Percentiles rank a stretch among this genome's conserved stretches.
Conservation (phyloP, 2,888 invertebrate species). For the Smittia sp. region DNA sequence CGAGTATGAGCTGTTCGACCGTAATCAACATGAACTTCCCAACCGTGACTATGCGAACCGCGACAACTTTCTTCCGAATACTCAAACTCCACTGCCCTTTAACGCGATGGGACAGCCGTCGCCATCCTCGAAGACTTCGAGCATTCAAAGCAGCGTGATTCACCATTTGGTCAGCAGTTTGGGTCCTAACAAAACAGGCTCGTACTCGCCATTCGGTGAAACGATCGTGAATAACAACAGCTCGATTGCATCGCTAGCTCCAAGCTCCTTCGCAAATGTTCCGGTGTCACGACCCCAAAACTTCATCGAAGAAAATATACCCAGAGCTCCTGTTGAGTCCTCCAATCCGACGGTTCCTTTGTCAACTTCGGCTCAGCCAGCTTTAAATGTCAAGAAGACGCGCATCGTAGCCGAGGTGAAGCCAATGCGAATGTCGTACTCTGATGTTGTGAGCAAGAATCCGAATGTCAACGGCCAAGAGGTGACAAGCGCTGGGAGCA, state of each 20-base stretch:
- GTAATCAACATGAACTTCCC: constrained; percentile 10
- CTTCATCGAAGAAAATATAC: neutral
- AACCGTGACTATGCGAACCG: neutral
- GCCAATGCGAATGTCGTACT: constrained; percentile 83
- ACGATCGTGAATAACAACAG: constrained; percentile 42
- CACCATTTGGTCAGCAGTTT: constrained; percentile 32
- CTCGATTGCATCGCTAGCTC: constrained; percentile 41
- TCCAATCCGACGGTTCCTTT: neutral
- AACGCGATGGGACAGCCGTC: neutral
- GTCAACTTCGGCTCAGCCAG: neutral
- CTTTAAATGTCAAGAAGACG: constrained; percentile 47
- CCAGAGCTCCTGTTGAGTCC: constrained; percentile 4
- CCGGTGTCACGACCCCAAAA: neutral
- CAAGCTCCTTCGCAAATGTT: neutral
- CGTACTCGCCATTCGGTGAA: constrained; percentile 49
- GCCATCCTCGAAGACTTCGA: neutral
- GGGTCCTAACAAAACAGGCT: constrained; percentile 44
- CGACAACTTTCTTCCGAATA: constrained; percentile 31
- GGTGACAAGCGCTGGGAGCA: neutral
- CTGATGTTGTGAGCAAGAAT: constrained; percentile 73
- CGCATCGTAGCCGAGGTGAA: constrained; percentile 81
- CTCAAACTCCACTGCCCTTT: constrained; percentile 24
- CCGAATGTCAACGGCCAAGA: constrained; percentile 47
- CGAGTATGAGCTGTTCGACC: constrained; percentile 26
- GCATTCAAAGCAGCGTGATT: constrained; percentile 26